Percentiles rank a stretch among this genome's conserved stretches.
These are phyloP conservation scores for Arge pagana DNA, from an alignment of 2,888 invertebrate species.

Conservation along the genomic window DNA sequence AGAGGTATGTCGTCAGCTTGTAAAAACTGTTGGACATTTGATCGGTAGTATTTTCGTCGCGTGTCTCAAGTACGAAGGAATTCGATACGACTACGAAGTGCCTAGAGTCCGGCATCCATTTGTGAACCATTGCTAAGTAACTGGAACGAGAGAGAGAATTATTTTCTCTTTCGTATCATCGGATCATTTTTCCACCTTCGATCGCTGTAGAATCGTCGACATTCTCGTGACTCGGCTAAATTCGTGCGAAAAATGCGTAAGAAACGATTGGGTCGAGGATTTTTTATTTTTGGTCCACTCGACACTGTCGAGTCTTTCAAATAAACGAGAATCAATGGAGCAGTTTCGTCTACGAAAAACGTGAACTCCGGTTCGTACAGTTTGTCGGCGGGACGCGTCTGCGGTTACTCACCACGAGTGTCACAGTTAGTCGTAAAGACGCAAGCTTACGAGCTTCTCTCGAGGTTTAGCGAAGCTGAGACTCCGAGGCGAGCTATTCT, in stretches of 20 bases:
- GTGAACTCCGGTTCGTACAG: slow-evolving; percentile 10
- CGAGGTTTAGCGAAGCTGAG: slow-evolving; percentile 17
- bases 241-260: too few species aligned
- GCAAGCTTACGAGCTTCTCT: slow-evolving; percentile 53
- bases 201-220: too few species aligned
- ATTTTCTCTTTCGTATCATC: slow-evolving; percentile 1
- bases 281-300: too few species aligned
- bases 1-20: slow-evolving; percentile 16
- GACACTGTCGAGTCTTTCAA: too few species aligned
- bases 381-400: slow-evolving; percentile 20
- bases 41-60: slow-evolving; percentile 18
- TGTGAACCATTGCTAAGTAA: slow-evolving; percentile 2
- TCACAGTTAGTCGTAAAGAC: slow-evolving; percentile 51
- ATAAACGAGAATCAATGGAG: too few species aligned
- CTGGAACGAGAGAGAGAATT: background rate
- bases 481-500: background rate
- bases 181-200: too few species aligned
- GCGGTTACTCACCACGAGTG: slow-evolving; percentile 20
- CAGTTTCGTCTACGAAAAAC: slow-evolving; percentile 3
- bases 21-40: slow-evolving; percentile 17
- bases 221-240: too few species aligned
- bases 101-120: slow-evolving; percentile 15
- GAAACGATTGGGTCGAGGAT: too few species aligned
- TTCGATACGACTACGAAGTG: slow-evolving; percentile 18
- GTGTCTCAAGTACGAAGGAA: slow-evolving; percentile 20